Evolutionary conservation across 2,888 invertebrate genomes (phyloP), one percentile per base, ranked within the genome.

Genomic region (Bombylius major): DNA sequence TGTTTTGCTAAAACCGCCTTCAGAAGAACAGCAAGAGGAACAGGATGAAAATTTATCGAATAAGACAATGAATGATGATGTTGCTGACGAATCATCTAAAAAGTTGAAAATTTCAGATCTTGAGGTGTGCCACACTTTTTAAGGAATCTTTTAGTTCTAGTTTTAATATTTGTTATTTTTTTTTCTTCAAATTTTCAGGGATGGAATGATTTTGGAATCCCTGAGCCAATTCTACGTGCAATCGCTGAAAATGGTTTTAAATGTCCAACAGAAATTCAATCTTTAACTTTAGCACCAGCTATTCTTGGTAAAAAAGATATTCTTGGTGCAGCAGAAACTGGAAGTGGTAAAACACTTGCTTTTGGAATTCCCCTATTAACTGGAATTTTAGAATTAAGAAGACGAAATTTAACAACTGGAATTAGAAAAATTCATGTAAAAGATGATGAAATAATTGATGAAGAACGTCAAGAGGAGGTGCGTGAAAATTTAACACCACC

Each of bases 321-420:
- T 62, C 75, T 99, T 2, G 99, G 97, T n/a, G 98, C 98, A 55
- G 98, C 98, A 4, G 96, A 98, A 78, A 99, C 99, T 0, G 99
- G 99, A 0, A 97, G 96, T 73, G 99, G 99, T 0, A 99, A 99
- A 78, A 99, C 99, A 0, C 76, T 99, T 53, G 98, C 98, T 0
- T 99, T 98, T 77, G 96, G 92, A 1, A 87, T 99, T 57, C 99
- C 99, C 11, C 86, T 99, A 47, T 75, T 99, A 56, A 78, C 84
- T 54, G 90, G 91, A 14, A 94, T 97, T 60, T 75, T 96, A 63
- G 81, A 84, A 65, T 67, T 84, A 1, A 83, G 84, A 66, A 65
- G 75, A 70, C 69, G 76, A 71, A 55, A 71, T 62, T 34, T 63
- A 62, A 48, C 76, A 70, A 51, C 60, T 11, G 68, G 69, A 49